phyloP scores from a whole-genome alignment of 2,888 invertebrate species.

The Seira musarum region DNA sequence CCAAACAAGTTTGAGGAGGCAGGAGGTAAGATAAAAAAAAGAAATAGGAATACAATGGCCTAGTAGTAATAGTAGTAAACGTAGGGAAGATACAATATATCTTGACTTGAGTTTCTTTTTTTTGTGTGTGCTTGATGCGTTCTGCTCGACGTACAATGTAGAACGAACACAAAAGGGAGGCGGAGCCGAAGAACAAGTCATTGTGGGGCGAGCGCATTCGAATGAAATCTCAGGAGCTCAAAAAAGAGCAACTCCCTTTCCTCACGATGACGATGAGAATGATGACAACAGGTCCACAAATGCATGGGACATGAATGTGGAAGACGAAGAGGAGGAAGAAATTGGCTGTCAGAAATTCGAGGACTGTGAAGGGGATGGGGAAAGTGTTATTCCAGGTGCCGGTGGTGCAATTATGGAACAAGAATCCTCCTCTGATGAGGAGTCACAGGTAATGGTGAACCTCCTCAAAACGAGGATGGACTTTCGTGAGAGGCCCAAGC shows the following conservation, averaged over 20 bases:
- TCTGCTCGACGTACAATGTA: slow-evolving; percentile 15
- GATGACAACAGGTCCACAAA: slow-evolving; percentile 27
- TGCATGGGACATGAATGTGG: slow-evolving; percentile 11
- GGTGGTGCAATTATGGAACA: too few relatives aligned
- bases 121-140: not conserved
- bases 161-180: slow-evolving; percentile 61
- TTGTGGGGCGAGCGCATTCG: slow-evolving; percentile 56
- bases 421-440: slow-evolving; percentile 47
- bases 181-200: slow-evolving; percentile 58
- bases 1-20: slow-evolving; percentile 69
- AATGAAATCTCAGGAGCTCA: slow-evolving; percentile 57
- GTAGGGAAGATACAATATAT: too few relatives aligned
- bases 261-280: slow-evolving; percentile 31
- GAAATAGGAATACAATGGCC: not conserved
- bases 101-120: slow-evolving; percentile 16
- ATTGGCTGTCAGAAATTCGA: too few relatives aligned
- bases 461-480: slow-evolving; percentile 53
- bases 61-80: too few relatives aligned
- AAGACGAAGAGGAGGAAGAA: not conserved
- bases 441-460: slow-evolving; percentile 50
- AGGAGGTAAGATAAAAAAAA: slow-evolving; percentile 40
- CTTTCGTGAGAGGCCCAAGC: slow-evolving; percentile 37
- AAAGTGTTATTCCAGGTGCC: too few relatives aligned
- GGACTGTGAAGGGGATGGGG: slow-evolving; percentile 12
- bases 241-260: slow-evolving; percentile 61